Percentiles rank a stretch among this genome's conserved stretches.
Conservation (phyloP, 2,888 invertebrate genomes). For the Parthenolecanium corni region DNA sequence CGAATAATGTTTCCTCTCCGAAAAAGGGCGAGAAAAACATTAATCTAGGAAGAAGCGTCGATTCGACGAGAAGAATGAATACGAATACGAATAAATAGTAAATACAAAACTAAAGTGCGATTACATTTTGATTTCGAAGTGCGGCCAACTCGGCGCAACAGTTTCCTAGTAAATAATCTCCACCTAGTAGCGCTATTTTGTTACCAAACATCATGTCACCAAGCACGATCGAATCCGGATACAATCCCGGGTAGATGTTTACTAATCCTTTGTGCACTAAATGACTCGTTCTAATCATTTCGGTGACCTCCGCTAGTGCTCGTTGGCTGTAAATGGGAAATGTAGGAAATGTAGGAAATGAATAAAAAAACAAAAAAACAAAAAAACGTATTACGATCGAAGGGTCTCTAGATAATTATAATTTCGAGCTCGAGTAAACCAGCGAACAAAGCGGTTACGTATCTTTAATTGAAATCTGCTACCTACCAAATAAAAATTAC, state of each 20-base stretch:
- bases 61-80: no score
- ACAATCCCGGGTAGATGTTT: slow-evolving; percentile 56
- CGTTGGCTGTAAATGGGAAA: slow-evolving; percentile 51
- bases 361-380: not conserved
- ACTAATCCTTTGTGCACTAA: slow-evolving; percentile 80
- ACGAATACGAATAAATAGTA: not conserved
- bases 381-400: not conserved
- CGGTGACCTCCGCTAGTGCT: slow-evolving; percentile 85
- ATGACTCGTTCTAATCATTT: slow-evolving; percentile 89
- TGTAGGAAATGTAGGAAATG: not conserved
- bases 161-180: slow-evolving; percentile 81
- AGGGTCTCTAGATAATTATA: not conserved
- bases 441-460: no score
- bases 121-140: slow-evolving; percentile 48
- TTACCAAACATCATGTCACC: slow-evolving; percentile 88
- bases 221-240: slow-evolving; percentile 47
- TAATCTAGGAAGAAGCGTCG: no score
- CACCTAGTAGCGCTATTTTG: slow-evolving; percentile 84
- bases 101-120: slow-evolving; percentile 7
- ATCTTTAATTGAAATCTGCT: no score
- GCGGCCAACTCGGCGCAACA: slow-evolving; percentile 78
- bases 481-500: no score
- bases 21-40: no score
- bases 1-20: no score
- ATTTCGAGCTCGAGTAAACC: not conserved